Conservation (phyloP, 2,797 vertebrate species). For the Tiaroga cobitis region DNA sequence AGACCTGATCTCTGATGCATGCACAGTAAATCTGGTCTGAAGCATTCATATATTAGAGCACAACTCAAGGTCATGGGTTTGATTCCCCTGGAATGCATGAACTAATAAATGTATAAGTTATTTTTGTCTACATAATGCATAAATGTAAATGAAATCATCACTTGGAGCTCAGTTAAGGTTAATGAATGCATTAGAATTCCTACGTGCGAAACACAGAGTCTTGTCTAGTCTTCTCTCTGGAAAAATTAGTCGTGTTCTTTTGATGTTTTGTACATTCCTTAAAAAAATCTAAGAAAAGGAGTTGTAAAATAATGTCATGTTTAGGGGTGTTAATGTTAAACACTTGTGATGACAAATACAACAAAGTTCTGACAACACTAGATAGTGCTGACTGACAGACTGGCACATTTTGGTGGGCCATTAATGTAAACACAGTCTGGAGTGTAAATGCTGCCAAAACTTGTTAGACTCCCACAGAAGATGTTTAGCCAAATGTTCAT, state of each 20-base stretch:
- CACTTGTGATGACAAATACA: background rate
- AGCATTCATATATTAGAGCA: background rate
- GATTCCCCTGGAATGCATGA: background rate
- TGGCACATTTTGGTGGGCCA: background rate
- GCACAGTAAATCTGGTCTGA: background rate
- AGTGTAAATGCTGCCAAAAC: background rate
- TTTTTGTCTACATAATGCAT: constrained; percentile 5
- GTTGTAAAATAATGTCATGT: background rate
- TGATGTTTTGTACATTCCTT: background rate
- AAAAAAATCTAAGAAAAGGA: background rate
- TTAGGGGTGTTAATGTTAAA: background rate
- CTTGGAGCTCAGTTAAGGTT: constrained; percentile 22
- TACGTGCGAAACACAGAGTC: background rate
- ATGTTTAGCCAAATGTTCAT: background rate
- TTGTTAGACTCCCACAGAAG: background rate
- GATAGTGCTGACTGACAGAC: background rate
- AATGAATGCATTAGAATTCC: background rate
- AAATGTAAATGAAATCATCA: background rate
- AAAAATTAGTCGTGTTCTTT: background rate
- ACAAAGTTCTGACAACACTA: background rate
- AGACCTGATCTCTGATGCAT: background rate
- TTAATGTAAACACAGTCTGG: background rate
- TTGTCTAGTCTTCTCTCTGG: background rate
- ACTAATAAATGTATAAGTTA: background rate
- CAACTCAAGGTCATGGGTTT: constrained; percentile 2